phyloP scores from a whole-genome alignment of 2,113 vertebrate species.

The Hippocampus barbouri region DNA sequence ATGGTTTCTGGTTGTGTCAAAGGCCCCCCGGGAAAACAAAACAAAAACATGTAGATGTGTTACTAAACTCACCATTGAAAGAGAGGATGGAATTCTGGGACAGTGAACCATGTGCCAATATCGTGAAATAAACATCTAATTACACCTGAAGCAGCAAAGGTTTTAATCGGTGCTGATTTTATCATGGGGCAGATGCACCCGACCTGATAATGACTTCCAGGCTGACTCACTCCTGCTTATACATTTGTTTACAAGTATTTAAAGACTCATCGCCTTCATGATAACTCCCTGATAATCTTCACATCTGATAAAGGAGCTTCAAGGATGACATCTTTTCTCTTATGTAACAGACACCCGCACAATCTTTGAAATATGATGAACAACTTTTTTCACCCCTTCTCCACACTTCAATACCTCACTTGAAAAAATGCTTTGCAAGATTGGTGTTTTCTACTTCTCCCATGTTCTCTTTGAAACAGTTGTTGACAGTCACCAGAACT shows the following conservation, averaged over 20 bases:
- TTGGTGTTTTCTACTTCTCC: too few relatives aligned
- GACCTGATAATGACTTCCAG: conserved; percentile 49
- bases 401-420: conserved; percentile 1
- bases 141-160: conserved; percentile 39
- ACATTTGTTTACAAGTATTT: conserved; percentile 43
- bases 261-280: conserved; percentile 34
- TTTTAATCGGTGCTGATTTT: conserved; percentile 48
- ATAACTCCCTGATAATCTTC: conserved; percentile 38
- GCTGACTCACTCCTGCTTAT: conserved; percentile 45
- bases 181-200: conserved; percentile 50
- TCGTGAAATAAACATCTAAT: conserved; percentile 52
- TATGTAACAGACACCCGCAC: background rate
- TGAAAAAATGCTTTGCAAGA: too few relatives aligned
- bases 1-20: conserved; percentile 50
- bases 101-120: conserved; percentile 39
- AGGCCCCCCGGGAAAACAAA: conserved; percentile 36
- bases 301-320: conserved; percentile 18
- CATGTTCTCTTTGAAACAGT: background rate
- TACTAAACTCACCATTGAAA: conserved; percentile 55
- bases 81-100: conserved; percentile 51
- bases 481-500: background rate
- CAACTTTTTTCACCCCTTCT: background rate
- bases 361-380: background rate
- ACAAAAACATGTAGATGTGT: conserved; percentile 34
- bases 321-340: conserved; percentile 16